These are phyloP conservation scores for Lottia gigantea DNA, from an alignment of 2,888 invertebrate species.

Conservation along the genomic window DNA sequence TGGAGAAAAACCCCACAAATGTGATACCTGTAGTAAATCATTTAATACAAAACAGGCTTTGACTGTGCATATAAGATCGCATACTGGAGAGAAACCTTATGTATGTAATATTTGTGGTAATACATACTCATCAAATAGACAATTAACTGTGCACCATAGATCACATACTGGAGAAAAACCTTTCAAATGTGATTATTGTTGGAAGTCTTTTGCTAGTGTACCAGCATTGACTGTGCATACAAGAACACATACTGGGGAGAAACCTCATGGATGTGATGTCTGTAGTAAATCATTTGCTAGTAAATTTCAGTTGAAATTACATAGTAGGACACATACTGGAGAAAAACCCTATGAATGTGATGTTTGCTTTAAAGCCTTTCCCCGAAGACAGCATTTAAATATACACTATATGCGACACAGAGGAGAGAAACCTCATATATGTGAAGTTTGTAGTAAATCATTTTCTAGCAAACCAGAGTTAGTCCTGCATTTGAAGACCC, in stretches of 20 bases:
- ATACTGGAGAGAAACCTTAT: conserved; percentile 14
- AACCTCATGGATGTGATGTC: conserved; percentile 26
- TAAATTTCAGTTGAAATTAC: too few relatives aligned
- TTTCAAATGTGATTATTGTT: conserved; percentile 18
- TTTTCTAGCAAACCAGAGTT: too few relatives aligned
- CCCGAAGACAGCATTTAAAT: too few relatives aligned
- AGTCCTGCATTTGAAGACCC: too few relatives aligned
- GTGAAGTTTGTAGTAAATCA: too few relatives aligned
- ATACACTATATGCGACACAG: too few relatives aligned
- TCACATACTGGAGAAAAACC: conserved; percentile 9
- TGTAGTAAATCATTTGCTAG: conserved; percentile 13
- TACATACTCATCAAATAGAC: conserved; percentile 1
- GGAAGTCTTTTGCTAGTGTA: conserved; percentile 18
- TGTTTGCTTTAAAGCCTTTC: too few relatives aligned
- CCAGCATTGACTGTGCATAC: conserved; percentile 22
- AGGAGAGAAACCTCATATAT: too few relatives aligned
- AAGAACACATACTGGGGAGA: conserved; percentile 21
- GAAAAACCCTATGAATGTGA: too few relatives aligned
- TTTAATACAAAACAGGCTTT: conserved; percentile 4
- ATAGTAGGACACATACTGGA: too few relatives aligned
- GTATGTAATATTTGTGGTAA: conserved; percentile 8
- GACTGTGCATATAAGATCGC: conserved; percentile 11
- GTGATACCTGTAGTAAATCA: not conserved
- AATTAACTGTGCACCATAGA: conserved; percentile 5
- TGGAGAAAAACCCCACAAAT: conserved; percentile 11